Conservation (phyloP, 2,888 invertebrate genomes). For the Archips xylosteana region DNA sequence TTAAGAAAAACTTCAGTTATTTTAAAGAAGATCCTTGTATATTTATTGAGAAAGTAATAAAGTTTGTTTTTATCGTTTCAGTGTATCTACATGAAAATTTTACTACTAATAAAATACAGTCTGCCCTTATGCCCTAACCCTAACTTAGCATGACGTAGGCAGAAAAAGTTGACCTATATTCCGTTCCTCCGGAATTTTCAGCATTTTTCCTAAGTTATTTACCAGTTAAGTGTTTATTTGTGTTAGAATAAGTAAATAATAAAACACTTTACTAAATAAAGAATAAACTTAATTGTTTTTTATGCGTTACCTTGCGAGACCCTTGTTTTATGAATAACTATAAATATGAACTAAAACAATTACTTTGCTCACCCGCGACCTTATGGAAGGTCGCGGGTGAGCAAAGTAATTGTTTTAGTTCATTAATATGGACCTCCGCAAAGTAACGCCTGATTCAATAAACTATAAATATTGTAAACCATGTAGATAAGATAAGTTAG, state of each 20-base stretch:
- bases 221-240: background rate
- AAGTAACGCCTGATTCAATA: no score
- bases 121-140: background rate
- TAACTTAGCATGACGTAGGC: background rate
- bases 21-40: background rate
- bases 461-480: no score
- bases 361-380: no score
- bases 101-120: background rate
- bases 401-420: no score
- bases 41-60: background rate
- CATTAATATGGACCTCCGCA: no score
- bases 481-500: no score
- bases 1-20: background rate
- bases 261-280: background rate
- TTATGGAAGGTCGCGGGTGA: no score
- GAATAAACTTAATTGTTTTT: no score
- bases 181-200: background rate
- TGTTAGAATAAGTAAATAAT: background rate
- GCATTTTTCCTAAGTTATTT: background rate
- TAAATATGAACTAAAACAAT: no score
- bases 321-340: no score
- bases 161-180: constrained; percentile 3
- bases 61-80: background rate
- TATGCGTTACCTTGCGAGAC: no score
- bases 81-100: background rate